These are phyloP conservation scores for Crotophaga sulcirostris DNA, from an alignment of 2,113 vertebrate genomes.

Conservation along the genomic window DNA sequence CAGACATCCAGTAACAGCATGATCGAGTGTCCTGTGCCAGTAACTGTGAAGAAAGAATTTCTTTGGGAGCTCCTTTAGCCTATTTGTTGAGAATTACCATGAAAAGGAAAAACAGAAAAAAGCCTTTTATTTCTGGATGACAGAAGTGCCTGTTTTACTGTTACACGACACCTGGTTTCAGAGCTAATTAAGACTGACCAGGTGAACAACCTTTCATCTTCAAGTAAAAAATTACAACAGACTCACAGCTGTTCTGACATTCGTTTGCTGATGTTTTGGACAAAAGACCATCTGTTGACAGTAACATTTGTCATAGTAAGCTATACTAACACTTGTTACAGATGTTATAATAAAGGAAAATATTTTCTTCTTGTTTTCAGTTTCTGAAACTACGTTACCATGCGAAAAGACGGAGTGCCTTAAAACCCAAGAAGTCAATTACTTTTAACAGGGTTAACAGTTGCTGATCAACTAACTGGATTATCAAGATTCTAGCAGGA, in stretches of 20 bases:
- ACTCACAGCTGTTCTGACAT: background rate
- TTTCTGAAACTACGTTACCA: background rate
- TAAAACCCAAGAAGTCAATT: background rate
- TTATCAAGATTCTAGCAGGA: background rate
- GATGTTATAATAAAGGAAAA: background rate
- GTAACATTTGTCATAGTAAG: background rate
- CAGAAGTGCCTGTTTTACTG: background rate
- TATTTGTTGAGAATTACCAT: background rate
- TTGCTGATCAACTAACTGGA: background rate
- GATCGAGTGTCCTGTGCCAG: fast-evolving
- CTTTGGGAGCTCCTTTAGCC: background rate
- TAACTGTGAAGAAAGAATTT: background rate
- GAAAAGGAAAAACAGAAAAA: background rate
- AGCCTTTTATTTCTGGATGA: background rate
- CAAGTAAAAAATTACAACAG: background rate
- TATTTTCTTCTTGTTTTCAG: background rate
- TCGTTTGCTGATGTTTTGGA: background rate
- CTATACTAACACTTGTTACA: background rate
- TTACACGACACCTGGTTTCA: background rate
- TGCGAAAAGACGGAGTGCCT: background rate
- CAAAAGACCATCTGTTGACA: background rate
- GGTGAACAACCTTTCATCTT: background rate
- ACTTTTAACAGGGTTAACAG: background rate
- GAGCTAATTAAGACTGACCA: background rate
- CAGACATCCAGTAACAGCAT: background rate